Evolutionary conservation across 2,797 vertebrate species (phyloP), one percentile per base, ranked within the genome.

Genomic region (Lacerta agilis): DNA sequence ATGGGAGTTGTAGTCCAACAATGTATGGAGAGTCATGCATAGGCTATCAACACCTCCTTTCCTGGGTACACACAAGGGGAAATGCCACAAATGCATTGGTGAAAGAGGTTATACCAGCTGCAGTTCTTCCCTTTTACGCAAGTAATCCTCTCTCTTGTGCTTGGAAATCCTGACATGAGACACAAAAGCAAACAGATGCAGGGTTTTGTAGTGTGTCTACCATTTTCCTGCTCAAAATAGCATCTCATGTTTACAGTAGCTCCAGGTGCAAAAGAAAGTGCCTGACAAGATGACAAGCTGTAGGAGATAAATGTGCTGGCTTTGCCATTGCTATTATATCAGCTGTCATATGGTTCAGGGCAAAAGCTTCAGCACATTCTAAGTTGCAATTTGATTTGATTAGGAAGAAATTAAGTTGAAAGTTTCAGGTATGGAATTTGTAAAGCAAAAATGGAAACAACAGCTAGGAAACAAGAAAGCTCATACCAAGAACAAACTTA

Each of bases 331-430:
- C 49, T 33, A 66, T 80, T 49, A 66, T 82, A 45, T 64, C 8
- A 41, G 43, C n/a, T 67, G 5, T 33, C 36, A 76, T 36, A 23
- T 23, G 9, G 17, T 13, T 49, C 38, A 55, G 8, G 43, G 38
- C 43, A 41, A 55, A 83, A 69, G 45, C 15, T 13, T 45, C 27
- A 41, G 27, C 7, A 87, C 4, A 45, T 58, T 75, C 75, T 45
- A n/a, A 82, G 20, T 10, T 82, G 55, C 29, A 69, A 25, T 78
- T 71, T 71, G 17, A 87, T 25, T 75, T 55, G 61, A 71, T 87
- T 69, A 71, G 55, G 23, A 55, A 49, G 23, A 83, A 88, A 78
- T 83, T 58, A 88, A 79, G 9, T n/a, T 78, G 64, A 17, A 78
- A 43, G 20, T 79, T 66, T 41, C 45, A 45, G 27, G 17, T 20